Conservation (phyloP, 2,113 vertebrate genomes). For the Ictidomys tridecemlineatus region DNA sequence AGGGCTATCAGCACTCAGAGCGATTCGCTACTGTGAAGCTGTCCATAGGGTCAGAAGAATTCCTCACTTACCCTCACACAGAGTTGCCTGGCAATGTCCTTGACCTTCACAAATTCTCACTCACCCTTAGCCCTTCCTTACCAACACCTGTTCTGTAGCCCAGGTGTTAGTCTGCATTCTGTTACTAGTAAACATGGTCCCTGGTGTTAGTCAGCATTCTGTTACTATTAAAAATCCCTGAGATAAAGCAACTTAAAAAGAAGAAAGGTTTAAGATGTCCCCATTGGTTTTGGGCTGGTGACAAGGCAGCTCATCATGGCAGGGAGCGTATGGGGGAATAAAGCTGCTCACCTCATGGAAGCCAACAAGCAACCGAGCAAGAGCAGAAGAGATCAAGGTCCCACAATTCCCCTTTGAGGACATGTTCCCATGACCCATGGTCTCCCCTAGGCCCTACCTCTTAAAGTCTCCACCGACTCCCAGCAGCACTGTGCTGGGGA, state of each 20-base stretch:
- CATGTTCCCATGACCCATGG: not conserved
- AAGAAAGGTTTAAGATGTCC: not conserved
- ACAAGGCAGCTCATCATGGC: not conserved
- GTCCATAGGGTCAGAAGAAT: not conserved
- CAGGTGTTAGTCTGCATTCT: not conserved
- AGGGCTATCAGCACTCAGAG: not conserved
- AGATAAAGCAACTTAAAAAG: not conserved
- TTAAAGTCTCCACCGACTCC: not conserved
- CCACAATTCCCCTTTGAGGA: not conserved
- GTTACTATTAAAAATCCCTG: not conserved
- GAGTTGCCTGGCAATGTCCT: not conserved
- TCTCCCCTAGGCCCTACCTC: not conserved
- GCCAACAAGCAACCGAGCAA: not conserved
- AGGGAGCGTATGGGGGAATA: not conserved
- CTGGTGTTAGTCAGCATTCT: not conserved
- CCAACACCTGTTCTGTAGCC: not conserved
- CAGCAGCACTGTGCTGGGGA: not conserved
- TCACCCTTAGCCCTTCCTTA: not conserved
- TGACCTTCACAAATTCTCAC: not conserved
- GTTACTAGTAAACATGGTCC: not conserved
- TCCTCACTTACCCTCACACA: not conserved
- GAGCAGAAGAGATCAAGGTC: not conserved
- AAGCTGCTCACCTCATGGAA: not conserved
- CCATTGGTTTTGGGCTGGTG: not conserved
- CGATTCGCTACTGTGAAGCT: not conserved